phyloP scores from a whole-genome alignment of 1,140 invertebrate genomes.

The Metopolophium dirhodum region DNA sequence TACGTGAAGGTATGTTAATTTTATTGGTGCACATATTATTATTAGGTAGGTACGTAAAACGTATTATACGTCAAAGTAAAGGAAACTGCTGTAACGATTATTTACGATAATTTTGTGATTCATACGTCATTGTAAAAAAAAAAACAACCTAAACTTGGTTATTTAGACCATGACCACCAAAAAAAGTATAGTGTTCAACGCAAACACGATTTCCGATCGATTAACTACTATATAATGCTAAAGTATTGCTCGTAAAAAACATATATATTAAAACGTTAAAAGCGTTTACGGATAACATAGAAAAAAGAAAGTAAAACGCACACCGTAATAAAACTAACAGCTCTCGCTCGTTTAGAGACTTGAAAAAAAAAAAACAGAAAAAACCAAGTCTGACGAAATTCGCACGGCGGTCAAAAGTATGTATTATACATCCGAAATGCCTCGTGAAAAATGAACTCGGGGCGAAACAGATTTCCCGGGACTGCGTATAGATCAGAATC shows the following conservation, averaged over 20 bases:
- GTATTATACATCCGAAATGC: not conserved
- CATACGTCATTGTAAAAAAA: not conserved
- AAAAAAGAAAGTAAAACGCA: conserved; percentile 10
- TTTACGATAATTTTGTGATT: not conserved
- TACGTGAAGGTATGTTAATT: not conserved
- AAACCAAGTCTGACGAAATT: not conserved
- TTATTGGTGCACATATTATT: not conserved
- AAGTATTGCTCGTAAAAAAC: not conserved
- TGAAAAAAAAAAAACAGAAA: not conserved
- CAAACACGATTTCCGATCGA: not conserved
- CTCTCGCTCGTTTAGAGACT: not conserved
- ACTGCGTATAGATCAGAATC: not conserved
- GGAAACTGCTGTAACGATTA: not conserved
- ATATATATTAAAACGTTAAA: not conserved
- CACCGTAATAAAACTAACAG: conserved; percentile 4
- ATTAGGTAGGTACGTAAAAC: not conserved
- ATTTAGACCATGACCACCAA: not conserved
- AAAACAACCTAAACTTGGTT: not conserved
- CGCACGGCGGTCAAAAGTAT: not conserved
- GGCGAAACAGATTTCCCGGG: not conserved
- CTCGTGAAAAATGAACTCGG: not conserved
- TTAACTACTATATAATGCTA: not conserved
- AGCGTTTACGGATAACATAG: not conserved
- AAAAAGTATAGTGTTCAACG: not conserved
- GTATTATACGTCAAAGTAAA: not conserved